Conservation (phyloP, 2,797 vertebrate species). For the Sciurus vulgaris region DNA sequence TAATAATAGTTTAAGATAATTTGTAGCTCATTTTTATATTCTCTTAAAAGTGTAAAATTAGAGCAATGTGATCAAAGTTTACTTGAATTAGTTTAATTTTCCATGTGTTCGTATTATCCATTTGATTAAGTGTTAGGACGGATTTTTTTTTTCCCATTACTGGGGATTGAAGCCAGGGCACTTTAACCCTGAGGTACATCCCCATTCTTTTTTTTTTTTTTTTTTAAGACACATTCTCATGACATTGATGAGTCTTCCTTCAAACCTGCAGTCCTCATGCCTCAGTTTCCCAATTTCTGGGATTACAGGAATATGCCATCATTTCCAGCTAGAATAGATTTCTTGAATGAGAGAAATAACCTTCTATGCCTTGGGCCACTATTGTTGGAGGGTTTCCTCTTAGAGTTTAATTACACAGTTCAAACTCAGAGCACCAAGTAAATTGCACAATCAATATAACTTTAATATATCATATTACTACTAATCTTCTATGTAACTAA, state of each 20-base stretch:
- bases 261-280: too few species aligned
- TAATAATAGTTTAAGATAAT: neutral
- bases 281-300: too few species aligned
- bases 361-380: neutral
- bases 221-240: too few species aligned
- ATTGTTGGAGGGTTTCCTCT: neutral
- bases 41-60: neutral
- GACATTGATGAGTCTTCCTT: too few species aligned
- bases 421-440: neutral
- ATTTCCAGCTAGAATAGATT: neutral
- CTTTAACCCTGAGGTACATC: too few species aligned
- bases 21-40: neutral
- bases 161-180: too few species aligned
- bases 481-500: neutral
- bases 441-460: neutral
- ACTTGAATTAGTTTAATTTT: neutral
- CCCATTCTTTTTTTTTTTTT: too few species aligned
- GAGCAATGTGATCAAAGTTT: neutral
- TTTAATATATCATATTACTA: neutral
- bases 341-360: neutral
- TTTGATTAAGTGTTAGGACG: neutral
- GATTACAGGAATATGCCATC: too few species aligned
- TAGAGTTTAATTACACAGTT: neutral
- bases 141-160: too few species aligned
- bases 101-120: neutral